phyloP scores from a whole-genome alignment of 2,113 vertebrate species.

The Rana temporaria region DNA sequence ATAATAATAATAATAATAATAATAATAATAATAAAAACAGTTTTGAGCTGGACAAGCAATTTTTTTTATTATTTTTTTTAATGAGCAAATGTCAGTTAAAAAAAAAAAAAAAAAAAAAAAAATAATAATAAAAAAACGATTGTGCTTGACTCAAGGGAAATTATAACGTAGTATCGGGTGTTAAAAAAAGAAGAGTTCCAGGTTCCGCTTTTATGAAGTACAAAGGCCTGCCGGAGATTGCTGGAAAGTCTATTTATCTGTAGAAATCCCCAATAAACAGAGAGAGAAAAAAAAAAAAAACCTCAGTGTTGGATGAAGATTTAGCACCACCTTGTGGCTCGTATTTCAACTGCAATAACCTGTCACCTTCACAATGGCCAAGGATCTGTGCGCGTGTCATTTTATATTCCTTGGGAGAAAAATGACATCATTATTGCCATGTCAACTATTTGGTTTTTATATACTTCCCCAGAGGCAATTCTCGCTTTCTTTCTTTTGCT shows the following conservation, averaged over 20 bases:
- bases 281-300: background rate
- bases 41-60: no score
- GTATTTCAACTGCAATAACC: slow-evolving; percentile 7
- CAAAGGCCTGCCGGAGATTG: background rate
- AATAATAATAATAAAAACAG: no score
- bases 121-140: no score
- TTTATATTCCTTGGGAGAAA: background rate
- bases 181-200: slow-evolving; percentile 5
- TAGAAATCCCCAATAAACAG: slow-evolving; percentile 14
- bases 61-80: no score
- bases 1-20: no score
- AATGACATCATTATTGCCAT: slow-evolving; percentile 7
- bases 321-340: slow-evolving; percentile 42
- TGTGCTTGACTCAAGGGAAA: background rate
- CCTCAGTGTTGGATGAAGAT: slow-evolving; percentile 15
- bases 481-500: background rate
- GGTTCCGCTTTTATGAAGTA: slow-evolving; percentile 8
- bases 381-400: background rate
- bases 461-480: slow-evolving; percentile 1
- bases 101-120: background rate
- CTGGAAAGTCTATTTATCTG: slow-evolving; percentile 5
- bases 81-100: no score
- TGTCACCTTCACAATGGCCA: no score
- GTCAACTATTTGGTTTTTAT: slow-evolving; percentile 18
- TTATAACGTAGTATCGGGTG: background rate